These are phyloP conservation scores for Pelecanoides urinatrix DNA, from an alignment of 2,113 vertebrate genomes.

Conservation along the genomic window DNA sequence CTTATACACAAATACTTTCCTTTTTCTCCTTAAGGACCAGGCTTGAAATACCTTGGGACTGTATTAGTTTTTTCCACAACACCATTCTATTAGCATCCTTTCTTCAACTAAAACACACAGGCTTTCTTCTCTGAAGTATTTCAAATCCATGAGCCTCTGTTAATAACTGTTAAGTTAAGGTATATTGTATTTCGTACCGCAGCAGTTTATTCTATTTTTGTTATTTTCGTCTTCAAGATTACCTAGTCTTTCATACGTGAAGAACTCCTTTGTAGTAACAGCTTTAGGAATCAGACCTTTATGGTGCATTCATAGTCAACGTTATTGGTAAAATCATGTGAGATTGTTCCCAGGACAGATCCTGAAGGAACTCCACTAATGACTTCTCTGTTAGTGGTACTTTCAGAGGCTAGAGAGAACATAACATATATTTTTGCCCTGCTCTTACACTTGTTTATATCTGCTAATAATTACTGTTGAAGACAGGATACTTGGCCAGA, in stretches of 20 bases:
- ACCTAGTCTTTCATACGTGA: rapidly evolving
- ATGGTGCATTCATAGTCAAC: neutral
- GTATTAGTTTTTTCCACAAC: neutral
- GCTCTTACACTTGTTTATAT: neutral
- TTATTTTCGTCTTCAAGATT: neutral
- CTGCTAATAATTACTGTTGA: neutral
- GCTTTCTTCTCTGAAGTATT: neutral
- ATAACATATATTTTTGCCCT: neutral
- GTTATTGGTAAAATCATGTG: neutral
- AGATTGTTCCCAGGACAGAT: neutral
- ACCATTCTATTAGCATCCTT: neutral
- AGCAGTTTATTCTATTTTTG: neutral
- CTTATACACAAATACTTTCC: neutral
- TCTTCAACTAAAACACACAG: neutral
- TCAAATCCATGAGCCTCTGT: neutral
- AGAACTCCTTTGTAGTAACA: neutral
- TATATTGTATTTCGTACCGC: neutral
- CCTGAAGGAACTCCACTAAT: neutral
- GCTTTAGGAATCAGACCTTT: neutral
- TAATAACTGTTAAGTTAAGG: neutral
- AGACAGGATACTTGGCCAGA: neutral
- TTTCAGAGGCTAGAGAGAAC: neutral
- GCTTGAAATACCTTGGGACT: neutral
- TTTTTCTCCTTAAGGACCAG: neutral
- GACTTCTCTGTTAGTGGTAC: neutral